Base-by-base conservation (phyloP, 1,140 invertebrate species). In the Drosophila subobscura region DNA sequence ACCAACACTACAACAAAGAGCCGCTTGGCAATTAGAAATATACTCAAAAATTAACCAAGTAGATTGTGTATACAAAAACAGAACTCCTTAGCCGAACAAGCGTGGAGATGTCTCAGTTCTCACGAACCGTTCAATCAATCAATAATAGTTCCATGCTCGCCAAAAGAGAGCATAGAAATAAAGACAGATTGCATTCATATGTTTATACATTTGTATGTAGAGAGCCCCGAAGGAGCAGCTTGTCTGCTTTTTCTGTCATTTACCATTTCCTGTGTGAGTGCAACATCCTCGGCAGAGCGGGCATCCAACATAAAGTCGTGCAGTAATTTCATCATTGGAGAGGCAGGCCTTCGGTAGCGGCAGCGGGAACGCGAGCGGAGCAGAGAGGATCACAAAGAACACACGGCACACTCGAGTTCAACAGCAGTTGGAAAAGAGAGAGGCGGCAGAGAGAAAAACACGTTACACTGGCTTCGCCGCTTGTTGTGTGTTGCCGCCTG, bases 181-280 rank as follows among this genome's bases (percentile, higher is more conserved):
- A 3, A 23, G 5, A 33, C 3, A 22, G 5, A 22, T 20, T 33
- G 1, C 27, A 29, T 7, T 5, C 27, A 29, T 29, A 29, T 7
- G 27, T 29, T 7, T 6, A 4, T 37, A 12, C 4, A 8, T 33
- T 2, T 37, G 33, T 37, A 4, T 37, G 10, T 37, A 4, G 10
- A 4, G 33, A 37, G 33, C 33, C 33, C 10, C 33, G 10, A 41
- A 64, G 8, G 33, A 37, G 45, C 10, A 50, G 14, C 52, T 5
- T 14, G n/a, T 6, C 20, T 1, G 25, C 23, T 50, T 40, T 63
- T 45, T 51, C 14, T 25, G 45, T 29, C 46, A 51, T 81, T 91
- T 91, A 91, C 90, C 90, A 91, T 91, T 91, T 91, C 90, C 75
- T 86, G 90, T 66, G 84, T 81, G 49, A 91, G 76, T 68, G 84